These are phyloP conservation scores for Mionectes macconnelli DNA, from an alignment of 2,113 vertebrate genomes.

Conservation along the genomic window DNA sequence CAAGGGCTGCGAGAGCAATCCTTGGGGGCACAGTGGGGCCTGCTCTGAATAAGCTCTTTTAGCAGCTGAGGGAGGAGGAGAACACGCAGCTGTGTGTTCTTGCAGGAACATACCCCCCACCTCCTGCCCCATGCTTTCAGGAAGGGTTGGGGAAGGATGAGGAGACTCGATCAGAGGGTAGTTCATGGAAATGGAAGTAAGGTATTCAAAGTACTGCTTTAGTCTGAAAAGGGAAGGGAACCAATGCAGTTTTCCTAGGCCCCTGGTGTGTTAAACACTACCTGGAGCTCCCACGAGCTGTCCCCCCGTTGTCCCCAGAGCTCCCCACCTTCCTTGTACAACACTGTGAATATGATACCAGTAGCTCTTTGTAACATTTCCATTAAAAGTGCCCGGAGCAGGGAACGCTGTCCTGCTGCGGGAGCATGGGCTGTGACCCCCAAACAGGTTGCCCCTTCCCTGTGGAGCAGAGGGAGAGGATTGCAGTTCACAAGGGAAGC, in stretches of 20 bases:
- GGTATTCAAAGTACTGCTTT: conserved; percentile 29
- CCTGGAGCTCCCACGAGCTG: conserved; percentile 30
- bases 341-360: conserved; percentile 59
- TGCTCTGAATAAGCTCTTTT: neutral
- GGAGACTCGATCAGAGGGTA: neutral
- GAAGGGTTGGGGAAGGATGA: neutral
- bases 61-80: neutral
- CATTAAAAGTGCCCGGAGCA: neutral
- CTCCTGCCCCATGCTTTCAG: neutral
- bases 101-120: neutral
- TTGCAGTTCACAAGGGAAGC: neutral
- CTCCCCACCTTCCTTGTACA: neutral
- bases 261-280: neutral
- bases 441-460: neutral
- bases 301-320: neutral
- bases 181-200: neutral
- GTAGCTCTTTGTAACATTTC: neutral
- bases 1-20: neutral
- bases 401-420: neutral
- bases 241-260: neutral
- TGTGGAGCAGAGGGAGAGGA: neutral
- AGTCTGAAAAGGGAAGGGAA: conserved; percentile 21
- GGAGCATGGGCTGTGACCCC: neutral
- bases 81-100: neutral
- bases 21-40: neutral